These are phyloP conservation scores for Brachionus sp. DNA, from an alignment of 1,140 invertebrate species.

Conservation along the genomic window DNA sequence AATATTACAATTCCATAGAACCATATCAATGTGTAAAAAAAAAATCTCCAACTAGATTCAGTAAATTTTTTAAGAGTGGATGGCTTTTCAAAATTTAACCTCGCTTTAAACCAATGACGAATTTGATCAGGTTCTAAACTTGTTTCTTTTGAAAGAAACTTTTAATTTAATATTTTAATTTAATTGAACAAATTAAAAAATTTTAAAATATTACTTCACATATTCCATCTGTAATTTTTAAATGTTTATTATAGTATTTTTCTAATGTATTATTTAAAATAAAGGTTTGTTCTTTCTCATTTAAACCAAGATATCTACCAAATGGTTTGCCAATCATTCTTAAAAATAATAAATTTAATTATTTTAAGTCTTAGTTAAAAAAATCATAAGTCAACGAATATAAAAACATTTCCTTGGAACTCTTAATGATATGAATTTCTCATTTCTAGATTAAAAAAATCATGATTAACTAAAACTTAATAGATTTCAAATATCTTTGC, in stretches of 20 bases:
- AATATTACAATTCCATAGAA: not conserved
- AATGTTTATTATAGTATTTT: not conserved
- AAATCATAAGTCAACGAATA: no score
- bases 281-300: not conserved
- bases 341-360: not conserved
- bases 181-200: not conserved
- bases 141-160: not conserved
- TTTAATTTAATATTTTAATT: not conserved
- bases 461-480: no score
- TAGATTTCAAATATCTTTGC: no score
- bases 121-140: not conserved
- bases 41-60: conserved; percentile 24
- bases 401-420: no score
- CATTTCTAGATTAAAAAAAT: no score
- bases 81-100: not conserved
- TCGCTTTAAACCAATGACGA: not conserved
- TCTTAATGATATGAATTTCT: no score
- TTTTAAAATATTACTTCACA: not conserved
- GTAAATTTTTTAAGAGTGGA: conserved; percentile 13
- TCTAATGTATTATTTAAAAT: not conserved
- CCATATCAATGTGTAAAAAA: conserved; percentile 25
- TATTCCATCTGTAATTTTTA: not conserved
- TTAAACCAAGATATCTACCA: conserved; percentile 1
- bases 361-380: no score
- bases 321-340: conserved; percentile 26